phyloP scores from a whole-genome alignment of 2,113 vertebrate species.

The Apistogramma diplotaenia region DNA sequence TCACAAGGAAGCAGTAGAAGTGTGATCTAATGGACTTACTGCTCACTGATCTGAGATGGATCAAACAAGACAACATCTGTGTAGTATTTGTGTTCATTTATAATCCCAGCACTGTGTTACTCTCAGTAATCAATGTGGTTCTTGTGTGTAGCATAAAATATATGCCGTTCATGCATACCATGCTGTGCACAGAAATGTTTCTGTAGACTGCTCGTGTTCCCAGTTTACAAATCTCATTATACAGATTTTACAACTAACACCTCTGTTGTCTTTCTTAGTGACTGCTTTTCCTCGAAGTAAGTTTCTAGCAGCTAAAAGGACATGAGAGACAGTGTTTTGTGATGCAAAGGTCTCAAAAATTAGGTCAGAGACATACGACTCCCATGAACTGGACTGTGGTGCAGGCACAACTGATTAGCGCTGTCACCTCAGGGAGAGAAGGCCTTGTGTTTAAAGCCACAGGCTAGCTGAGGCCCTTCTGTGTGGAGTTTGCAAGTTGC shows the following conservation, averaged over 20 bases:
- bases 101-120: neutral
- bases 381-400: neutral
- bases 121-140: neutral
- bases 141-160: no score
- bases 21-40: no score
- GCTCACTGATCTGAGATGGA: no score
- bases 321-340: neutral
- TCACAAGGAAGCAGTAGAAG: no score
- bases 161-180: no score
- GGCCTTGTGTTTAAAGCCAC: neutral
- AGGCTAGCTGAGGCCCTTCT: neutral
- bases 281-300: no score
- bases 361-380: neutral
- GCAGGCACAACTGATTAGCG: neutral
- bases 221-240: no score
- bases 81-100: fast-evolving
- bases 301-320: no score
- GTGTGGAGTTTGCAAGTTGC: neutral
- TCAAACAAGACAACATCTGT: neutral
- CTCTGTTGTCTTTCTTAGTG: no score
- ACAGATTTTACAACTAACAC: no score
- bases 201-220: no score
- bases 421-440: neutral
- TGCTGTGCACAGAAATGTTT: no score
- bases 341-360: neutral